Base-by-base conservation (phyloP, 1,140 invertebrate genomes). In the Bombus pascuorum region DNA sequence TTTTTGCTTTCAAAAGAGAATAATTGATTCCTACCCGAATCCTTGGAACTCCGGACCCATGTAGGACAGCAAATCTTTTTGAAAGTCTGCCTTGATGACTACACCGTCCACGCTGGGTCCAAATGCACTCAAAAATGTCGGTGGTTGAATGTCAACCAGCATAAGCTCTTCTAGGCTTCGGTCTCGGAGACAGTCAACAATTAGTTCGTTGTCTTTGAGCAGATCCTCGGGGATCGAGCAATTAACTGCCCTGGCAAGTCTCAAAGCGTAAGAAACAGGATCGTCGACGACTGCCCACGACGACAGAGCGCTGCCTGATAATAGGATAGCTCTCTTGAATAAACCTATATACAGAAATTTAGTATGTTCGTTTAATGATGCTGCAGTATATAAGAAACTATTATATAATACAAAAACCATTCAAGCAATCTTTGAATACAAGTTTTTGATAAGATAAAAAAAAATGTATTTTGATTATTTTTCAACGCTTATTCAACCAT, bases 281-380 rank as follows among this genome's bases (percentile, higher is more conserved):
- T 99, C 98, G 91, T 98, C 97, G 3, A 99, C 98, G 66, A 99
- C 95, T 0, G 98, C 98, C 99, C 98, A 99, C 1, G 98, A 98
- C 71, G 98, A 98, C 22, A 99, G 95, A 1, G 99, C 98, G 32
- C 99, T 99, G 15, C 99, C 99, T 5, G 98, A 98, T 92, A 99
- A 96, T 12, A 99, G 96, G 81, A 99, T 97, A 10, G 98, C 97
- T 86, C 98, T 96, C 88, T 98, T 98, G 94, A 99, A 99, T 9
- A 99, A 95, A 87, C 97, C 98, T 97, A 95, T 4, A 91, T 88
- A 89, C 89, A 88, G 4, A 39, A 62, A 12, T 37, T 34, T 10
- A 8, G 2, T 37, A 22, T 32, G 37, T 34, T 18, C 15, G n/a
- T 66, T 15, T 8, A 32, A n/a, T 13, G 59, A 0, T n/a, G 12